phyloP scores from a whole-genome alignment of 92 coral and sea anemone genomes.

The Blastomussa wellsi region DNA sequence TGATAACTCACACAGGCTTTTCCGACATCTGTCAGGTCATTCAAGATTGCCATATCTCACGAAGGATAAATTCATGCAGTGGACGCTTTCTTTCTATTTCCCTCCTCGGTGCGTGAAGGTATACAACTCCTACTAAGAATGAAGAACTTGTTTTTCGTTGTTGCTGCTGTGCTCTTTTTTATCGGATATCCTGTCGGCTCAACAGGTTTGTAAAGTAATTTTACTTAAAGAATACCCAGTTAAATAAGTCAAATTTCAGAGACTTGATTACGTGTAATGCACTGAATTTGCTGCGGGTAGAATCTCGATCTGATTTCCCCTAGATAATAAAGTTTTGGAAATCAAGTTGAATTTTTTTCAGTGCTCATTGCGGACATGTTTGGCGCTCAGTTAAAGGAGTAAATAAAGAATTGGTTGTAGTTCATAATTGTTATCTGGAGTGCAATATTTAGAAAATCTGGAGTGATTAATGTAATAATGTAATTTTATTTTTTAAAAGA shows the following conservation, averaged over 20 bases:
- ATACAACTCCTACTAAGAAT: neutral
- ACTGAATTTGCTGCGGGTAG: no score
- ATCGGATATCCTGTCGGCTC: neutral
- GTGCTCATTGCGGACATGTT: neutral
- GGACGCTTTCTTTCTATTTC: neutral
- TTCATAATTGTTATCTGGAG: neutral
- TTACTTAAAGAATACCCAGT: neutral
- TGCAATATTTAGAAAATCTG: neutral
- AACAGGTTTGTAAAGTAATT: neutral
- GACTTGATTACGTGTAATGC: no score
- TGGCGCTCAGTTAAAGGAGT: neutral
- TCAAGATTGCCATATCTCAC: neutral
- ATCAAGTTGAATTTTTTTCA: neutral
- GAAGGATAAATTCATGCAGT: neutral
- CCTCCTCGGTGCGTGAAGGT: neutral
- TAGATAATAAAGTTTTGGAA: neutral
- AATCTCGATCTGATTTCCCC: neutral
- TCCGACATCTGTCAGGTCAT: neutral
- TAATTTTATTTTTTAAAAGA: no score
- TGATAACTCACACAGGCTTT: neutral
- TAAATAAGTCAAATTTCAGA: no score
- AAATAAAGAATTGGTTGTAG: neutral
- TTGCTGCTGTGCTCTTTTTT: neutral
- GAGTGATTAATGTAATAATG: no score
- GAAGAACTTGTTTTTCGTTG: neutral